A percentile compares a stretch with the other conserved stretches of the same genome.
Evolutionary conservation across 2,888 invertebrate genomes (phyloP).

Genomic region (Drosophila maculinotata): DNA sequence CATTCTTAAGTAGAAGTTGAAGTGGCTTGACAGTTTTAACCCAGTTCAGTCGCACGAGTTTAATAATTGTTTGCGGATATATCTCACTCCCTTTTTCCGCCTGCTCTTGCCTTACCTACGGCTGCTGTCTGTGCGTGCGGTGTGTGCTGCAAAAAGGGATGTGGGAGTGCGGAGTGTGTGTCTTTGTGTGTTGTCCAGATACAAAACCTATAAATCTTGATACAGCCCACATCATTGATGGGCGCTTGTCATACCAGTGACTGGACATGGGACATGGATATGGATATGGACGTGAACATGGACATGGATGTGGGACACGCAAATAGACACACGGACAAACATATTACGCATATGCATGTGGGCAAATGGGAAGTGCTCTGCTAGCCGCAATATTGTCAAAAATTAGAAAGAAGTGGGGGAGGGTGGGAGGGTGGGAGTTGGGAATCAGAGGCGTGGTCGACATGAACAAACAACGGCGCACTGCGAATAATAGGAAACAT

Average conservation of each 20-base stretch:
- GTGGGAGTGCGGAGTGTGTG: constrained; percentile 21
- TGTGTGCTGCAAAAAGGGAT: constrained; percentile 4
- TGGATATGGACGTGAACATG: constrained; percentile 26
- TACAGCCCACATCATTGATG: constrained; percentile 85
- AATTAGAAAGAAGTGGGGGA: constrained; percentile 7
- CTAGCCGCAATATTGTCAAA: constrained; percentile 38
- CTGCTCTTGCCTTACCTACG: constrained; percentile 1
- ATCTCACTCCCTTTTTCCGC: not conserved
- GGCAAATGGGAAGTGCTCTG: constrained; percentile 37
- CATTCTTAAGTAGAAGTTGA: too few species aligned
- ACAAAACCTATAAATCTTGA: constrained; percentile 84
- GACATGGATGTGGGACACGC: constrained; percentile 51
- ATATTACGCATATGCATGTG: constrained; percentile 40
- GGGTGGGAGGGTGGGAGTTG: not conserved
- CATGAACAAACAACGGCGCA: constrained; percentile 12
- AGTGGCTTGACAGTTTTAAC: too few species aligned
- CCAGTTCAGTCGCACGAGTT: constrained; percentile 13
- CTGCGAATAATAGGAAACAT: constrained; percentile 71
- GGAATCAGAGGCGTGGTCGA: constrained; percentile 29
- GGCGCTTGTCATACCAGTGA: constrained; percentile 60
- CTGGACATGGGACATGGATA: constrained; percentile 38
- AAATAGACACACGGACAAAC: constrained; percentile 66
- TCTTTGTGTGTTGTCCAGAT: constrained; percentile 47
- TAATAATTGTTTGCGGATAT: constrained; percentile 13
- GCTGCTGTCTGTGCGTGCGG: constrained; percentile 37